Percentiles rank a stretch among this genome's conserved stretches.
phyloP scores from a whole-genome alignment of 1,140 invertebrate genomes.

The Drosophila pallidifrons region DNA sequence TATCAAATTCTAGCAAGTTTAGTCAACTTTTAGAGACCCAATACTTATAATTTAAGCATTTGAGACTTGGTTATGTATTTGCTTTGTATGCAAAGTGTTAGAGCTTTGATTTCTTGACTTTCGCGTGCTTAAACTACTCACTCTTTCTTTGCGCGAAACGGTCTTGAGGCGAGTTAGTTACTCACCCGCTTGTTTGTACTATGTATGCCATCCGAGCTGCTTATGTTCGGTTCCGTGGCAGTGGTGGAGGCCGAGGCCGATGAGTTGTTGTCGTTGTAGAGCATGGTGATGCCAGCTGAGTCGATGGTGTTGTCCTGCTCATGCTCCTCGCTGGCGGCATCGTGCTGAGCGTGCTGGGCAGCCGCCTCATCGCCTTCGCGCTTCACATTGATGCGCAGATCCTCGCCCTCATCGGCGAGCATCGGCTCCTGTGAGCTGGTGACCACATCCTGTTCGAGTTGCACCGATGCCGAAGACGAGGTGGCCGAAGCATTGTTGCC shows the following conservation, averaged over 20 bases:
- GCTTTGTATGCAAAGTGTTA: no score
- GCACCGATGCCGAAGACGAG: constrained; percentile 4
- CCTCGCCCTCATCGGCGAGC: constrained; percentile 79
- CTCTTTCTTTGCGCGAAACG: no score
- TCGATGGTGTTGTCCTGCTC: constrained; percentile 90
- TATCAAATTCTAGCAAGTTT: no score
- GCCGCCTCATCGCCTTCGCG: constrained; percentile 53
- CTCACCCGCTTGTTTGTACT: constrained; percentile 85
- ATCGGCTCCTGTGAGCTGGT: constrained; percentile 90
- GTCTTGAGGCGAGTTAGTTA: not conserved
- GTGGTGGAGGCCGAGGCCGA: constrained; percentile 73
- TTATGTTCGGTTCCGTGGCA: constrained; percentile 77
- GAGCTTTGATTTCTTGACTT: no score
- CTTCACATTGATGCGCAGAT: constrained; percentile 80
- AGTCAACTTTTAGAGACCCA: no score
- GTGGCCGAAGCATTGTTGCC: constrained; percentile 38
- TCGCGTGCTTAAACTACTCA: no score
- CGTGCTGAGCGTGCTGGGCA: constrained; percentile 11
- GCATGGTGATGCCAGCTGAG: constrained; percentile 85
- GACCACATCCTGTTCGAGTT: constrained; percentile 87
- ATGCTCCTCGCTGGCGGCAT: constrained; percentile 81
- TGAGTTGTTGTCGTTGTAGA: constrained; percentile 74
- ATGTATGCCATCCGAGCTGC: constrained; percentile 84
- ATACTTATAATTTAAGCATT: no score
- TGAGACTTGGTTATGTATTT: no score